These are phyloP conservation scores for Netelia inedita DNA, from an alignment of 2,888 invertebrate genomes.

Conservation along the genomic window DNA sequence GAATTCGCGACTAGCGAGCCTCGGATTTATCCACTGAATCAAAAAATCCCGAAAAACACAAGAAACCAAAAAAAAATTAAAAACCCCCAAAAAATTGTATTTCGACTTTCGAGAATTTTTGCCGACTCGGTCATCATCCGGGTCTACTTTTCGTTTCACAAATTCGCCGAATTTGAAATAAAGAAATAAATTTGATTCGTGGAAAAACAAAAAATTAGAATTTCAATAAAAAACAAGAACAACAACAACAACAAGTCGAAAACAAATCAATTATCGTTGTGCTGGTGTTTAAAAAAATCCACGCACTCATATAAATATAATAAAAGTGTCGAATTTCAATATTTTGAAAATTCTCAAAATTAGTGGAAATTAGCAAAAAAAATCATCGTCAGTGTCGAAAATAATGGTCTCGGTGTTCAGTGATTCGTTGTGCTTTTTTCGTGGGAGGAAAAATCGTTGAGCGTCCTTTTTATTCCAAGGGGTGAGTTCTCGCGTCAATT, in stretches of 20 bases:
- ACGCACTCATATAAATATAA: background rate
- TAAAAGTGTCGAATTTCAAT: background rate
- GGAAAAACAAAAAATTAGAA: background rate
- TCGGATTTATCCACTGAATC: conserved; percentile 13
- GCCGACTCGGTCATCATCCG: too few species aligned
- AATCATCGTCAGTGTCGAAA: conserved; percentile 58
- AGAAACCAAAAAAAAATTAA: background rate
- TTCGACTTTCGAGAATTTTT: background rate
- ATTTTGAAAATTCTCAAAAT: conserved; percentile 1
- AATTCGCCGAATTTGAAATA: background rate
- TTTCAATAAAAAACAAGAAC: background rate
- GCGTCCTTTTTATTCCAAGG: conserved; percentile 27
- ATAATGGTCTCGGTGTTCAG: conserved; percentile 58
- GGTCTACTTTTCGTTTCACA: background rate
- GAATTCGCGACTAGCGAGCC: conserved; percentile 41
- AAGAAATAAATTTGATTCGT: background rate
- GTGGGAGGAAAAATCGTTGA: conserved; percentile 55
- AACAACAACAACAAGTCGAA: conserved; percentile 31
- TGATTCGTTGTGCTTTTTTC: conserved; percentile 51
- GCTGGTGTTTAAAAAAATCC: conserved; percentile 11
- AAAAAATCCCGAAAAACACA: conserved; percentile 2
- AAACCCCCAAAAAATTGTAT: background rate
- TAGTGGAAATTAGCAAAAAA: background rate
- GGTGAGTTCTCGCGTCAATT: conserved; percentile 54
- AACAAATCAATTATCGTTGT: conserved; percentile 2